A percentile compares a stretch with the other conserved stretches of the same genome.
These are phyloP conservation scores for Channa striata DNA, from an alignment of 2,797 vertebrate species.

Conservation along the genomic window DNA sequence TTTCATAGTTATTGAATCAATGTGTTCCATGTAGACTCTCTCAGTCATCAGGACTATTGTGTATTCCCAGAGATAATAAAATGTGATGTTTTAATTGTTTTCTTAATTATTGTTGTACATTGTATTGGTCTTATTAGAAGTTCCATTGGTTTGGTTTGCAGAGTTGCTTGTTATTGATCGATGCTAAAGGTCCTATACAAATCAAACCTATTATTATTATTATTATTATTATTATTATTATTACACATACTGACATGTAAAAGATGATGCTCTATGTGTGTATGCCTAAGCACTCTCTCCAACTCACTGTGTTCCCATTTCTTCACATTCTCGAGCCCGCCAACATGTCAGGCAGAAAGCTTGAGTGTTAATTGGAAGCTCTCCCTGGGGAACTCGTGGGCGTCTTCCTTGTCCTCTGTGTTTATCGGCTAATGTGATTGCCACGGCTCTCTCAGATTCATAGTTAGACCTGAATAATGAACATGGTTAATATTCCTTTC, in stretches of 20 bases:
- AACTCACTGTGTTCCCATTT: conserved; percentile 3
- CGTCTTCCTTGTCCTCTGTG: conserved; percentile 66
- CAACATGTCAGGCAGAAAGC: conserved; percentile 57
- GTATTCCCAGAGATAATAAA: too few species aligned
- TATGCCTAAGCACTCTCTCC: conserved; percentile 7
- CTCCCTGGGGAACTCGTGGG: conserved; percentile 69
- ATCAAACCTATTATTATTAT: too few species aligned
- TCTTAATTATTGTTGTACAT: too few species aligned
- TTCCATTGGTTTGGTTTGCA: too few species aligned
- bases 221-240: too few species aligned
- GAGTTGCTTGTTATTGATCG: too few species aligned
- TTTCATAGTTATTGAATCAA: too few species aligned
- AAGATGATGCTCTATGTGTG: conserved; percentile 14
- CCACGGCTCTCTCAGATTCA: conserved; percentile 58
- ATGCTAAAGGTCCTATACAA: too few species aligned
- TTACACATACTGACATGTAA: conserved; percentile 1
- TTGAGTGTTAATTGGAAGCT: conserved; percentile 76
- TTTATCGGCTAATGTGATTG: conserved; percentile 75
- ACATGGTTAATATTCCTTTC: conserved; percentile 68
- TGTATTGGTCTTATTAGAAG: too few species aligned
- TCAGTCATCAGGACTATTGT: too few species aligned
- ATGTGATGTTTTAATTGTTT: too few species aligned
- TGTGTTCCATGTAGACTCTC: too few species aligned
- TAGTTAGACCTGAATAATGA: conserved; percentile 65
- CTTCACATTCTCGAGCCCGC: conserved; percentile 48